A percentile compares a stretch with the other conserved stretches of the same genome.
phyloP scores from a whole-genome alignment of 2,888 invertebrate genomes.

The Polyploca ridens region DNA sequence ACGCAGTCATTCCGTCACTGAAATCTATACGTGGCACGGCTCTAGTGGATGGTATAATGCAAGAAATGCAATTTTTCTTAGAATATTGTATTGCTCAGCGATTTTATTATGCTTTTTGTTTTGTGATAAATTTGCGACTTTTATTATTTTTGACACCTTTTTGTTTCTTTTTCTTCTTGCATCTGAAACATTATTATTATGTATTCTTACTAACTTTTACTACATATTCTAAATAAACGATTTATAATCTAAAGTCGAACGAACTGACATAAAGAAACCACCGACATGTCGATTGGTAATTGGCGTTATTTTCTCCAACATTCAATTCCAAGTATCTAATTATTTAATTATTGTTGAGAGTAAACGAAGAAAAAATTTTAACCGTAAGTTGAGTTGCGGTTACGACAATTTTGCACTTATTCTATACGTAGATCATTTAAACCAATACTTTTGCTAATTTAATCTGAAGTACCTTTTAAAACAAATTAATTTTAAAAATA shows the following conservation, averaged over 20 bases:
- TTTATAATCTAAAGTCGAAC: not conserved
- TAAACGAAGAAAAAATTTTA: conserved; percentile 23
- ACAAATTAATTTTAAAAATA: not conserved
- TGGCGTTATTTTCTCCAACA: conserved; percentile 12
- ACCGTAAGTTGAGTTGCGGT: conserved; percentile 30
- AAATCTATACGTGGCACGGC: not conserved
- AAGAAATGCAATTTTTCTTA: not conserved
- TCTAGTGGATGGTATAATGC: not conserved
- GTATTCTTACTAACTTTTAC: no score
- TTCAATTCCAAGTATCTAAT: conserved; percentile 31
- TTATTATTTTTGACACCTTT: no score
- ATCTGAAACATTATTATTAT: no score
- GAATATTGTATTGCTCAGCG: no score
- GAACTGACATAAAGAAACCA: conserved; percentile 5
- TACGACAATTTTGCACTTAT: conserved; percentile 47
- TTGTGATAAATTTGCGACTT: no score
- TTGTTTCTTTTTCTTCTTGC: no score
- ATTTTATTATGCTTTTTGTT: no score
- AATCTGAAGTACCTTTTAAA: not conserved
- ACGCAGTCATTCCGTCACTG: not conserved
- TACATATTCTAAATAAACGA: no score
- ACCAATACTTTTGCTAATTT: not conserved
- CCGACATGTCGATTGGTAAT: conserved; percentile 14
- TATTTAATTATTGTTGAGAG: conserved; percentile 27
- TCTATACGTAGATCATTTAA: conserved; percentile 16